Evolutionary conservation across 2,797 vertebrate genomes (phyloP), one percentile per base, ranked within the genome.

Genomic region (Malacoctenus gilli): DNA sequence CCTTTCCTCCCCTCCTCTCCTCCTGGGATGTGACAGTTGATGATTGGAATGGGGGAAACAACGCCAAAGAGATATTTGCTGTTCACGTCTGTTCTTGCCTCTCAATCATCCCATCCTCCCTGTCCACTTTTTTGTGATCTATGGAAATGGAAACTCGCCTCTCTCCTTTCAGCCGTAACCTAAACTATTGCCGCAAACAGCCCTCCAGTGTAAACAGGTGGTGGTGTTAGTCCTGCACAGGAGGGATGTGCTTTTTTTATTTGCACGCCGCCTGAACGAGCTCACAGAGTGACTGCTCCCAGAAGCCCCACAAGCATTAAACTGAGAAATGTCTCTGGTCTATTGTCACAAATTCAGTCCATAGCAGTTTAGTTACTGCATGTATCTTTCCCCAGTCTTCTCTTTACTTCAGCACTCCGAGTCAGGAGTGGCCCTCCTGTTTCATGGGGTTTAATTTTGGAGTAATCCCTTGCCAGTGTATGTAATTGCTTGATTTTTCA

Each of bases 151-250:
- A 82, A 82, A 83, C 53, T 41, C 53, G 19, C 10, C 19, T 22
- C 31, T 66, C 16, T 56, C 12, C 19, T 25, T 28, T 66, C 14
- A 54, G 46, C 18, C 11, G 16, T 59, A 68, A 53, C 40, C 41
- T 61, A 68, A 76, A 70, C 70, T 55, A 41, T 61, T 43, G 50
- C 12, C 18, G 18, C 42, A 66, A 58, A 68, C 41, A 67, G 32
- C 55, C 60, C 52, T 51, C 62, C 57, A 43, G 78, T 83, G 63
- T 83, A 85, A 86, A 84, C 83, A 80, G 57, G 49, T 72, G 75
- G 32, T 52, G 55, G n/a, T n/a, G n/a, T n/a, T n/a, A 49, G 28
- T 28, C 25, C 53, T 43, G 1, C 38, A 50, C 46, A 56, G 31
- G 25, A 59, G 46, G 28, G 43, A 41, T 59, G 31, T 51, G 8